These are phyloP conservation scores for Cynopterus sphinx DNA, from an alignment of 2,797 vertebrate genomes.

Conservation along the genomic window DNA sequence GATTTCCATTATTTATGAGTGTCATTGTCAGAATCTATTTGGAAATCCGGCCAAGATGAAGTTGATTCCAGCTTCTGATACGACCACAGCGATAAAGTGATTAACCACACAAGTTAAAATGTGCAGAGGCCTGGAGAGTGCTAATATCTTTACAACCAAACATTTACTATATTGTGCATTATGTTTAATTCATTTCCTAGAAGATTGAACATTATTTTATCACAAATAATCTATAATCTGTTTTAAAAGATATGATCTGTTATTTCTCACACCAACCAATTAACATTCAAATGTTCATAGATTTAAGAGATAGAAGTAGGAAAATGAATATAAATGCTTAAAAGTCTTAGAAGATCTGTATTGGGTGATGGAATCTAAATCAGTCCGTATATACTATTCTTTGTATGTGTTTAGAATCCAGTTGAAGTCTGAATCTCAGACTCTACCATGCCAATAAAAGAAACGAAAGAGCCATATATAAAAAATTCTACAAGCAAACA, in stretches of 20 bases:
- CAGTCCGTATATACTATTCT: background rate
- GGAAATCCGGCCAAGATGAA: constrained; percentile 74
- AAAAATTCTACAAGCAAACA: background rate
- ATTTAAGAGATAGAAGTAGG: background rate
- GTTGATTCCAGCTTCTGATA: constrained; percentile 71
- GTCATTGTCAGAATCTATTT: constrained; percentile 82
- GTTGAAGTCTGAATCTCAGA: background rate
- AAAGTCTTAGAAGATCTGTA: constrained; percentile 38
- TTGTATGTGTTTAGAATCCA: background rate
- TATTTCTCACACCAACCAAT: constrained; percentile 20
- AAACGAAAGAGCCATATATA: background rate
- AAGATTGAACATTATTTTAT: constrained; percentile 29
- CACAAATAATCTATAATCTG: background rate
- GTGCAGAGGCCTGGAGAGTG: background rate
- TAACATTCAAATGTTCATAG: constrained; percentile 15
- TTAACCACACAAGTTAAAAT: constrained; percentile 78
- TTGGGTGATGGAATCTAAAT: background rate
- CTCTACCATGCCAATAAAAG: background rate
- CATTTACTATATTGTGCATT: constrained; percentile 49
- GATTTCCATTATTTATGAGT: constrained; percentile 83
- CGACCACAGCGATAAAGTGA: constrained; percentile 78
- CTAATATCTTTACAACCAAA: constrained; percentile 60
- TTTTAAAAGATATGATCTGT: background rate
- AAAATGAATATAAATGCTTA: constrained; percentile 43
- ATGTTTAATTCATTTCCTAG: constrained; percentile 47